Evolutionary conservation across 2,888 invertebrate species (phyloP), one percentile per base, ranked within the genome.

Genomic region (Tipula vernalis): DNA sequence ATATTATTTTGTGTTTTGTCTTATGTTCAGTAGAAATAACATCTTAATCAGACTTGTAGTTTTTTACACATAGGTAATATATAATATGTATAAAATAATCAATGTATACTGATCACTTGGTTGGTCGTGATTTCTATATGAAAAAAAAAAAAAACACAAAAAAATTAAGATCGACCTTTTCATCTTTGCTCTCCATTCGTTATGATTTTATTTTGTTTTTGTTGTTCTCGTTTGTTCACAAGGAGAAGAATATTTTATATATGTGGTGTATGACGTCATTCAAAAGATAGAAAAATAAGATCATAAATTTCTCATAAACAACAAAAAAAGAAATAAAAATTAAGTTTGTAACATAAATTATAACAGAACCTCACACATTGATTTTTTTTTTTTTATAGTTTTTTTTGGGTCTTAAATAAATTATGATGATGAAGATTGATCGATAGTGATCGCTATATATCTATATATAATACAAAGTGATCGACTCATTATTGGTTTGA

Each of bases 181-280:
- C 84, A 84, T 84, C 84, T 84, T 84, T 84, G 84, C 84, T 84
- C 84, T 84, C 84, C 84, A 84, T 84, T 84, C 84, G 84, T 84
- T 84, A 36, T 36, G 36, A 15, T 84, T 84, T 84, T 84, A 15
- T 39, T 36, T 84, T 84, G 39, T 84, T 84, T 0, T 36, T 84
- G 51, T 84, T 84, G 15, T 84, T 36, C 83, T 84, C 36, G n/a
- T 36, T 36, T 84, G 39, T 84, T 84, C 84, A 84, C 84, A 84
- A 84, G 83, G 28, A 71, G n/a, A 36, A 84, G 39, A 28, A 28
- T 28, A 28, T 28, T 28, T 39, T 39, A 71, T 39, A 39, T 84
- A 36, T 84, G 41, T 36, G 28, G n/a, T 84, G n/a, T 71, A 15
- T 84, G 84, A 84, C 84, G 84, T 84, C 84, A 84, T 41, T 41